Percentiles rank a stretch among this genome's conserved stretches.
phyloP scores from a whole-genome alignment of 2,797 vertebrate species.

The Discoglossus pictus region DNA sequence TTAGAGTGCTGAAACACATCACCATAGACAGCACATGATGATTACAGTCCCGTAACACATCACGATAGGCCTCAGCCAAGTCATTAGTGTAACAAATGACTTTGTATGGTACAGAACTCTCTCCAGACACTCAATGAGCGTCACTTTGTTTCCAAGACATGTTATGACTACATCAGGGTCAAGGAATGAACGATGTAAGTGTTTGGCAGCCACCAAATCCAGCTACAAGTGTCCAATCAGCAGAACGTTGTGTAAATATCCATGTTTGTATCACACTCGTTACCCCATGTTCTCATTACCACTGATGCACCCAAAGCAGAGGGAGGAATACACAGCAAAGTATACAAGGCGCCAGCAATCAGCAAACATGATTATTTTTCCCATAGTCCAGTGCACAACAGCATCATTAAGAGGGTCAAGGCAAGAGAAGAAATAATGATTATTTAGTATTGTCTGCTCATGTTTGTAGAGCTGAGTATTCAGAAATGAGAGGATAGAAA shows the following conservation, averaged over 20 bases:
- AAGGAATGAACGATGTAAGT: slow-evolving; percentile 54
- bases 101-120: no score
- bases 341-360: background rate
- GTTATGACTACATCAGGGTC: slow-evolving; percentile 58
- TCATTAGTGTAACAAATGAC: no score
- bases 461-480: background rate
- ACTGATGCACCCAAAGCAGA: slow-evolving; percentile 25
- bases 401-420: background rate
- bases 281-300: slow-evolving; percentile 51
- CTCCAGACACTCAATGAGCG: no score
- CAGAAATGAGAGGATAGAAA: no score
- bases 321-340: background rate
- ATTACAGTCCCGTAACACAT: no score
- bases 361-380: background rate
- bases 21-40: no score
- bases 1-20: no score
- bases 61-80: no score
- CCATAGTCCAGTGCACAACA: background rate
- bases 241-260: slow-evolving; percentile 54
- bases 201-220: slow-evolving; percentile 50
- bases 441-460: slow-evolving; percentile 10
- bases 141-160: slow-evolving; percentile 53
- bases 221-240: slow-evolving; percentile 57
- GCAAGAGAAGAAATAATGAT: slow-evolving; percentile 5
- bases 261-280: slow-evolving; percentile 58